Conservation (phyloP, 2,797 vertebrate species). For the Girardinus metallicus region DNA sequence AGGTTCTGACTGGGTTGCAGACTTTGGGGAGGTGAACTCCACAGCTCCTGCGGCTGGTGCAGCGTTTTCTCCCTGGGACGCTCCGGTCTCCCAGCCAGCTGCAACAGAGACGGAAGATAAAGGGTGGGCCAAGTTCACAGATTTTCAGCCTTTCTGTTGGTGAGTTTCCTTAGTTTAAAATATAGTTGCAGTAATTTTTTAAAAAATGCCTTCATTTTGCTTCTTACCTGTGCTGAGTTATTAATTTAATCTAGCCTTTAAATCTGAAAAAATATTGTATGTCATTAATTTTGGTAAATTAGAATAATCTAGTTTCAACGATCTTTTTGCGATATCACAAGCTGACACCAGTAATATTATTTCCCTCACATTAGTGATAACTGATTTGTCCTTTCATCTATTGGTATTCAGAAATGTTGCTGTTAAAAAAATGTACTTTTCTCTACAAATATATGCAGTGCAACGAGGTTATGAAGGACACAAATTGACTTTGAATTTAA, state of each 20-base stretch:
- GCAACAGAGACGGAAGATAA: slow-evolving; percentile 82
- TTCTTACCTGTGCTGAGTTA: not conserved
- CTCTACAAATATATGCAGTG: not conserved
- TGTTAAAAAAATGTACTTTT: not conserved
- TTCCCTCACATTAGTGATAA: not conserved
- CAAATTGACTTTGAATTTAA: not conserved
- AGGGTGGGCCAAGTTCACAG: slow-evolving; percentile 92
- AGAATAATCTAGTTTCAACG: not conserved
- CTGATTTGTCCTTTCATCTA: not conserved
- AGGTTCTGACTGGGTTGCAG: slow-evolving; percentile 85
- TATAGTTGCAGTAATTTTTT: not conserved
- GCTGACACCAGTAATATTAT: not conserved
- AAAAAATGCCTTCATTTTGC: not conserved
- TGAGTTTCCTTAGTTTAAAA: slow-evolving; percentile 54
- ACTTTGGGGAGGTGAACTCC: slow-evolving; percentile 83
- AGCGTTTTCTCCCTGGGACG: slow-evolving; percentile 76
- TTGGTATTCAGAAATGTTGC: not conserved
- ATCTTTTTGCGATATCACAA: not conserved
- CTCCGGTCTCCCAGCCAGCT: slow-evolving; percentile 61
- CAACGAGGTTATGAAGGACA: not conserved
- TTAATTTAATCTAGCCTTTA: not conserved
- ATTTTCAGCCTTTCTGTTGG: slow-evolving; percentile 95
- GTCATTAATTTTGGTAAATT: not conserved
- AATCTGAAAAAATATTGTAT: not conserved
- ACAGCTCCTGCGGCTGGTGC: slow-evolving; percentile 70